Conservation (phyloP, 1,140 invertebrate genomes). For the Theocolax elegans region DNA sequence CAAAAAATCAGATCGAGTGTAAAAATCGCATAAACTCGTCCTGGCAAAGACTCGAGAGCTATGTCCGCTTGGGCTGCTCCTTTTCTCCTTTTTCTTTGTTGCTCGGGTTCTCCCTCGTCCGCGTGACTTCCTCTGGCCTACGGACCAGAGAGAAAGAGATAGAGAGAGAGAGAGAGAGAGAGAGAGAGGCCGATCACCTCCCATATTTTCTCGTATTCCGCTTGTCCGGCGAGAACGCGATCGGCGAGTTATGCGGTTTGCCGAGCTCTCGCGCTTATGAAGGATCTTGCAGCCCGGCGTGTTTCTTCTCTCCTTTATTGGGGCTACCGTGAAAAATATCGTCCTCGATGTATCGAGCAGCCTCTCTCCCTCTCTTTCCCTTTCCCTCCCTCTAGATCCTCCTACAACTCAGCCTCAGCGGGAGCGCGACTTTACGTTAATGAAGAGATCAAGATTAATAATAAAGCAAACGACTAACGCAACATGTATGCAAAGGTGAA, state of each 20-base stretch:
- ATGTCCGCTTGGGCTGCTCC: slow-evolving; percentile 47
- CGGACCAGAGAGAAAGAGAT: slow-evolving; percentile 7
- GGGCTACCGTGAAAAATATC: slow-evolving; percentile 42
- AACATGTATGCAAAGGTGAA: too few species aligned
- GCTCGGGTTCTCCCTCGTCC: slow-evolving; percentile 34
- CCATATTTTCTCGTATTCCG: slow-evolving; percentile 65
- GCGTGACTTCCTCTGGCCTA: slow-evolving; percentile 58
- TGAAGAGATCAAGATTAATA: slow-evolving; percentile 65
- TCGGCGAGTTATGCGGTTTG: slow-evolving; percentile 50
- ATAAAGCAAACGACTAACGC: slow-evolving; percentile 46
- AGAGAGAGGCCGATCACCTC: slow-evolving; percentile 65
- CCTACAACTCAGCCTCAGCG: too few species aligned
- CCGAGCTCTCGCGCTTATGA: slow-evolving; percentile 59
- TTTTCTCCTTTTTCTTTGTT: too few species aligned
- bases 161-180: slow-evolving; percentile 43
- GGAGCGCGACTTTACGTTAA: slow-evolving; percentile 53
- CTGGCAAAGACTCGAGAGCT: slow-evolving; percentile 59
- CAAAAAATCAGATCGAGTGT: slow-evolving; percentile 70
- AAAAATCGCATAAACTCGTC: slow-evolving; percentile 70
- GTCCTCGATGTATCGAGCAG: too few species aligned
- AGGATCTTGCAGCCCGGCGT: slow-evolving; percentile 47
- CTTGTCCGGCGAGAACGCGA: slow-evolving; percentile 19
- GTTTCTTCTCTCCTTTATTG: slow-evolving; percentile 55
- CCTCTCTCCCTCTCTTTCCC: too few species aligned
- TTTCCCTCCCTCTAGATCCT: too few species aligned